Evolutionary conservation across 2,113 vertebrate genomes (phyloP).

Genomic region (Microcebus griseorufus): DNA sequence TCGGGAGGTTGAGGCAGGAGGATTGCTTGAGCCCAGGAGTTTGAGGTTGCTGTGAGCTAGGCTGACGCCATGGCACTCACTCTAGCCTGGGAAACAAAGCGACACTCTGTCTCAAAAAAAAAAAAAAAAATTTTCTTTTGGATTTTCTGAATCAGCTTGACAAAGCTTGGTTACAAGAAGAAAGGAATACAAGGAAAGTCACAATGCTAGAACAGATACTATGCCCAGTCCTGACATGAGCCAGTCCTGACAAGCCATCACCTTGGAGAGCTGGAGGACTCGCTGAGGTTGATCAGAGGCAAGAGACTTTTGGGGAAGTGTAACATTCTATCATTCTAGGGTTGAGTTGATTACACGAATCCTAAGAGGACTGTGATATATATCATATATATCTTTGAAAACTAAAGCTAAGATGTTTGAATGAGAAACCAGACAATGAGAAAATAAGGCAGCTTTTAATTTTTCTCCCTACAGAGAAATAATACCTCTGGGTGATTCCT

Average conservation of each 20-base stretch:
- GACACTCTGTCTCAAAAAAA: too few relatives aligned
- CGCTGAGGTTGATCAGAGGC: neutral
- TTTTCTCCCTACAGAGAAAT: neutral
- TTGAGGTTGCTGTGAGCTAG: too few relatives aligned
- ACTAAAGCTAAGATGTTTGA: neutral
- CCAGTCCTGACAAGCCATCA: neutral
- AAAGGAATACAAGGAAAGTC: neutral
- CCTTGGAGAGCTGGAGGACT: neutral
- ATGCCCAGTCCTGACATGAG: neutral
- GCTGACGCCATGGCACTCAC: too few relatives aligned
- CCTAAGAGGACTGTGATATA: neutral
- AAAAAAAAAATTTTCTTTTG: neutral
- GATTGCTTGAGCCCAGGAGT: too few relatives aligned
- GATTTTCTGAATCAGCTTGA: neutral
- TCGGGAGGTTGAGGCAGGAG: too few relatives aligned
- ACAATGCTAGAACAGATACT: neutral
- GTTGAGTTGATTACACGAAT: neutral
- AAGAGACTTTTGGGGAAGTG: neutral
- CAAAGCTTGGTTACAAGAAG: neutral
- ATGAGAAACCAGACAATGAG: neutral
- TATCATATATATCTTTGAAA: neutral
- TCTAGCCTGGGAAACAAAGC: too few relatives aligned
- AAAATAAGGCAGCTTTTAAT: neutral
- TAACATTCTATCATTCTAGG: neutral
- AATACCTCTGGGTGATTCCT: neutral